These are phyloP conservation scores for Incurvaria masculella DNA, from an alignment of 2,888 invertebrate species.

Conservation along the genomic window DNA sequence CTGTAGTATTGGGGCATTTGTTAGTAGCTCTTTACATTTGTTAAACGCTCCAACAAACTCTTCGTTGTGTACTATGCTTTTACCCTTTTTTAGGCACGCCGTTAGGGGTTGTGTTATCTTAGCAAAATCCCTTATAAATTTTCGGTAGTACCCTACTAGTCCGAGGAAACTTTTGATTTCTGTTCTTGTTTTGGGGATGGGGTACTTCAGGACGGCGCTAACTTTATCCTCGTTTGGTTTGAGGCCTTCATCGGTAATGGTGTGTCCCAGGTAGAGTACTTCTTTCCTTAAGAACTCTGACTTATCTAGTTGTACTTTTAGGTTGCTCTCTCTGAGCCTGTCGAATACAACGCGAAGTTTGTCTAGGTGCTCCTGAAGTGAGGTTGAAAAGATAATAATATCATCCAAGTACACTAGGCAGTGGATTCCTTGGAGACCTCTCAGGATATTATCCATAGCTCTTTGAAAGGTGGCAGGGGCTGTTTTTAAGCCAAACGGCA, in stretches of 20 bases:
- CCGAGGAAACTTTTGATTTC: conserved; percentile 21
- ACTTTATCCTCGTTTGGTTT: conserved; percentile 14
- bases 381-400: conserved; percentile 21
- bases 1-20: conserved; percentile 10
- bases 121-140: conserved; percentile 22
- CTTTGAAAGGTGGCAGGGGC: conserved; percentile 32
- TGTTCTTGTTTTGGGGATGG: conserved; percentile 9
- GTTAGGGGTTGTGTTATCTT: conserved; percentile 21
- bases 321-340: conserved; percentile 14
- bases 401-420: conserved; percentile 24
- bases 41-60: conserved; percentile 14
- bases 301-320: conserved; percentile 18
- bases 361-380: conserved; percentile 17
- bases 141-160: conserved; percentile 23
- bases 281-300: conserved; percentile 17
- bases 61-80: conserved; percentile 8
- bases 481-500: conserved; percentile 28
- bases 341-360: conserved; percentile 18
- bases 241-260: conserved; percentile 11
- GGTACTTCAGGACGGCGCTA: conserved; percentile 7
- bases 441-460: conserved; percentile 21
- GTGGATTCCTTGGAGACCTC: conserved; percentile 15
- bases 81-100: conserved; percentile 14
- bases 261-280: conserved; percentile 16
- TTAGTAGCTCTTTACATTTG: conserved; percentile 8